These are phyloP conservation scores for Verasper variegatus DNA, from an alignment of 2,113 vertebrate genomes.

Conservation along the genomic window DNA sequence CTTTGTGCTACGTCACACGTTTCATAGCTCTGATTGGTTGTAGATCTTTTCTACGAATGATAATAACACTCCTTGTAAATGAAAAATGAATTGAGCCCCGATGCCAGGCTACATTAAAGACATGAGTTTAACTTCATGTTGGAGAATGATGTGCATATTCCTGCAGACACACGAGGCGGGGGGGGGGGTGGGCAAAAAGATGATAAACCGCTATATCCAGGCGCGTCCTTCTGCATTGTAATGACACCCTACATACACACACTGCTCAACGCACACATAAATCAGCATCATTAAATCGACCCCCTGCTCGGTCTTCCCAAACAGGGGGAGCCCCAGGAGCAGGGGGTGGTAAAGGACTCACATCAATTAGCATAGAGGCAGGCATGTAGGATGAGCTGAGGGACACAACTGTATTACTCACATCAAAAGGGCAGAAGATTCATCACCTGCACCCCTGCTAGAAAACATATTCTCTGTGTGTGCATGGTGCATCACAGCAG, in stretches of 20 bases:
- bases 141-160: neutral
- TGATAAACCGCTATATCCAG: neutral
- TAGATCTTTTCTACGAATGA: neutral
- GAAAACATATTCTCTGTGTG: slow-evolving; percentile 13
- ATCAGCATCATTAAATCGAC: slow-evolving; percentile 67
- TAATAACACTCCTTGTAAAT: neutral
- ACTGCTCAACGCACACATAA: slow-evolving; percentile 23
- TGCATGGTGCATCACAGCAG: neutral
- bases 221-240: slow-evolving; percentile 16
- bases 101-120: slow-evolving; percentile 15
- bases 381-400: slow-evolving; percentile 19
- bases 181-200: slow-evolving; percentile 3
- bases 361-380: slow-evolving; percentile 46
- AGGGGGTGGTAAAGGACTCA: slow-evolving; percentile 10
- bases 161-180: slow-evolving; percentile 22
- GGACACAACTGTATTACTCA: slow-evolving; percentile 15
- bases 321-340: slow-evolving; percentile 36
- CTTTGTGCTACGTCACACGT: no score
- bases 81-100: neutral
- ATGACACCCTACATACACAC: neutral
- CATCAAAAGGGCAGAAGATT: slow-evolving; percentile 47
- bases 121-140: slow-evolving; percentile 30
- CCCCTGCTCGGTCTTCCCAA: slow-evolving; percentile 44
- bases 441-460: slow-evolving; percentile 22
- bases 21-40: neutral